Percentiles rank a stretch among this genome's conserved stretches.
These are phyloP conservation scores for Carabus problematicus DNA, from an alignment of 2,888 invertebrate species.

Conservation along the genomic window DNA sequence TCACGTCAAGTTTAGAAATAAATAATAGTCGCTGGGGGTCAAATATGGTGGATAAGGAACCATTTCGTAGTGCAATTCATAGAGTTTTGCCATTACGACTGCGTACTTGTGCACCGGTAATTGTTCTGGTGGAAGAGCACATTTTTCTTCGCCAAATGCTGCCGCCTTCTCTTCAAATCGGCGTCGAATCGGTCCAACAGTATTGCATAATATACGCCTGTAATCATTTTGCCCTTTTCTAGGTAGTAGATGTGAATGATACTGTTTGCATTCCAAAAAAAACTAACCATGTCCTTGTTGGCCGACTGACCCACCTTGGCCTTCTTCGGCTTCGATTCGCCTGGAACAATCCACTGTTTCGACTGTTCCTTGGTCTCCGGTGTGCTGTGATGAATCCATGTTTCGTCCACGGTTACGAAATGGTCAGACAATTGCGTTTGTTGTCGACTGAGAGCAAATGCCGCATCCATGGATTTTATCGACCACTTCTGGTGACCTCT, in stretches of 20 bases:
- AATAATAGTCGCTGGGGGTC: too few species aligned
- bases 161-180: conserved; percentile 1
- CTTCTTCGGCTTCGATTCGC: conserved; percentile 46
- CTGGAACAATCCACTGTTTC: not conserved
- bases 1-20: too few species aligned
- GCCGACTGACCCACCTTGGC: conserved; percentile 47
- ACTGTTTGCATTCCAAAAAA: conserved; percentile 52
- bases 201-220: conserved; percentile 45
- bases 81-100: too few species aligned
- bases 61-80: too few species aligned
- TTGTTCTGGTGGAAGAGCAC: too few species aligned
- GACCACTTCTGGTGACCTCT: conserved; percentile 43
- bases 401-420: conserved; percentile 50
- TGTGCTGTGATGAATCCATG: conserved; percentile 47
- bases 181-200: conserved; percentile 44
- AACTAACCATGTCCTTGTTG: conserved; percentile 50
- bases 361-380: conserved; percentile 46
- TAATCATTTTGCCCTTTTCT: conserved; percentile 50
- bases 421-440: conserved; percentile 41
- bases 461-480: conserved; percentile 48
- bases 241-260: conserved; percentile 51
- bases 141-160: conserved; percentile 19
- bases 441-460: conserved; percentile 45
- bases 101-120: too few species aligned
- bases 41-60: conserved; percentile 4